A percentile compares a stretch with the other conserved stretches of the same genome.
phyloP scores from a whole-genome alignment of 1,140 invertebrate genomes.

The Halictus rubicundus region DNA sequence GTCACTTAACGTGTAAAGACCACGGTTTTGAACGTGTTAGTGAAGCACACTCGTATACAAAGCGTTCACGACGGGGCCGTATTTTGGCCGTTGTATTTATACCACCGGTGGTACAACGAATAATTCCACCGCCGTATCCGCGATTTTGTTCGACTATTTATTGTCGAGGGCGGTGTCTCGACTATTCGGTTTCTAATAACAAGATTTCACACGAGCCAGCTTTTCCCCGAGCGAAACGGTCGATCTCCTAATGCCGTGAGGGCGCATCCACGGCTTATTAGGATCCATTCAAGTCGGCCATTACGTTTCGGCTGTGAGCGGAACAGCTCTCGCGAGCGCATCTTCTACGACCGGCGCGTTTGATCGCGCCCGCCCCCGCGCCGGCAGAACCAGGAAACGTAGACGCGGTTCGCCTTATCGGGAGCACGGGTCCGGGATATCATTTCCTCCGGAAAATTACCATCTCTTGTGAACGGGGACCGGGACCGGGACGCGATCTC shows the following conservation, averaged over 20 bases:
- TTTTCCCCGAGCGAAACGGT: not conserved
- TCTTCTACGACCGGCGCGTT: not conserved
- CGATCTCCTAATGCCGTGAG: not conserved
- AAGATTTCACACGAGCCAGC: too few relatives aligned
- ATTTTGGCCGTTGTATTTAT: too few relatives aligned
- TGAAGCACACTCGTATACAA: too few relatives aligned
- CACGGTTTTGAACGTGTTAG: too few relatives aligned
- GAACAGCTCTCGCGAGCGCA: constrained; percentile 11
- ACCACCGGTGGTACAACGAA: too few relatives aligned
- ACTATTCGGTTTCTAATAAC: too few relatives aligned
- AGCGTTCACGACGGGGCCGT: too few relatives aligned
- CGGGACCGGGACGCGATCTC: constrained; percentile 38
- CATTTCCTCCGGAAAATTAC: constrained; percentile 67
- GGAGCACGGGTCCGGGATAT: constrained; percentile 55
- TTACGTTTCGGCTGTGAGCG: constrained; percentile 31
- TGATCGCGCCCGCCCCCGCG: not conserved
- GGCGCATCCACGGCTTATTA: not conserved
- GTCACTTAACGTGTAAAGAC: too few relatives aligned
- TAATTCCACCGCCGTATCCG: too few relatives aligned
- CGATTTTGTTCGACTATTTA: too few relatives aligned
- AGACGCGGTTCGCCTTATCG: constrained; percentile 58
- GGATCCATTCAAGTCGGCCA: constrained; percentile 1
- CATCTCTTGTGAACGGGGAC: constrained; percentile 52
- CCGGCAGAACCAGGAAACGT: constrained; percentile 22
- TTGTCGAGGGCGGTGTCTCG: too few relatives aligned